A percentile compares a stretch with the other conserved stretches of the same genome.
Evolutionary conservation across 37 sponge, comb jelly and placozoan genomes (phyloP).

Genomic region (Halisarca cf. caerulea): DNA sequence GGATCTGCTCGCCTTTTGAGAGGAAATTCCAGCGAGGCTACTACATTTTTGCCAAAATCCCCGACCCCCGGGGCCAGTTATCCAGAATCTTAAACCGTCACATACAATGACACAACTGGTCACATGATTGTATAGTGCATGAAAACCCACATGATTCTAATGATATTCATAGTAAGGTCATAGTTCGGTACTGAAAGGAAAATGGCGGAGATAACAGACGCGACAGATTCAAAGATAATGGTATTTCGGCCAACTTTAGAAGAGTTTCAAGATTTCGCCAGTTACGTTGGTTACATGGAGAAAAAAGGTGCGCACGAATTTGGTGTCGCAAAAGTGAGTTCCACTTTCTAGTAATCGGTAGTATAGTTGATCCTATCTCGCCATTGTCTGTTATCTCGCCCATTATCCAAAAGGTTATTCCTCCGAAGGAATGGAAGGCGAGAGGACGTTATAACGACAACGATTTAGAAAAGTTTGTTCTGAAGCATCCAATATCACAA

Average conservation of each 20-base stretch:
- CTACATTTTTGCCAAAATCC: constrained; percentile 13
- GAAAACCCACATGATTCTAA: too few species aligned
- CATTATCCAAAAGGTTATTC: constrained; percentile 64
- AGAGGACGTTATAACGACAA: constrained; percentile 36
- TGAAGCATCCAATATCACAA: constrained; percentile 80
- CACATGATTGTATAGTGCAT: too few species aligned
- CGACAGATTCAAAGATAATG: constrained; percentile 59
- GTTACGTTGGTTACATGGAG: constrained; percentile 90
- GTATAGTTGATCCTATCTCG: not conserved
- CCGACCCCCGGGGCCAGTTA: constrained; percentile 11
- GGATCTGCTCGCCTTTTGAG: not conserved
- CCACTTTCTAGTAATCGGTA: not conserved
- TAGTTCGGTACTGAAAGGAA: too few species aligned
- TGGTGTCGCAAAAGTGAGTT: constrained; percentile 89
- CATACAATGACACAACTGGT: too few species aligned
- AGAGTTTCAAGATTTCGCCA: constrained; percentile 91
- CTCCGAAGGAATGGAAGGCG: constrained; percentile 88
- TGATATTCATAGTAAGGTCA: too few species aligned
- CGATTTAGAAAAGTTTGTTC: constrained; percentile 48
- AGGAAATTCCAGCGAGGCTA: not conserved
- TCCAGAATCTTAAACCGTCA: not conserved
- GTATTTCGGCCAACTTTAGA: constrained; percentile 93
- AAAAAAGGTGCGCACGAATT: constrained; percentile 85
- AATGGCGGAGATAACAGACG: not conserved
- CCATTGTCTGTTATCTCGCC: not conserved